These are phyloP conservation scores for Ia io DNA, from an alignment of 2,113 vertebrate genomes.

Conservation along the genomic window DNA sequence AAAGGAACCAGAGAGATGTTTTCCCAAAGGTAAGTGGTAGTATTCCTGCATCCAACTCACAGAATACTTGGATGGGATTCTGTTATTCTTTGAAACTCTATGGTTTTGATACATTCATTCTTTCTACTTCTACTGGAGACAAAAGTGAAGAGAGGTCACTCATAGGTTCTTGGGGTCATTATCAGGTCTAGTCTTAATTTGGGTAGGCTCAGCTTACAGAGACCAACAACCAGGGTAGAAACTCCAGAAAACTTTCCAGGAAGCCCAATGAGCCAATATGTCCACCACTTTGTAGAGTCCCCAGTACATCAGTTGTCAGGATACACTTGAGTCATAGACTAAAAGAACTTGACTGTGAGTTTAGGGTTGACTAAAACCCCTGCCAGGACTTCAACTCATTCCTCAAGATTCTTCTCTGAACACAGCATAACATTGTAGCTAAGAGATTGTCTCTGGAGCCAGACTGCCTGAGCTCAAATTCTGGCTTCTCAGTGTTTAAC, in stretches of 20 bases:
- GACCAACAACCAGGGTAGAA: background rate
- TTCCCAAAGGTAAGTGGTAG: slow-evolving; percentile 84
- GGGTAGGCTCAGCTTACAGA: background rate
- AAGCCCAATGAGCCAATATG: background rate
- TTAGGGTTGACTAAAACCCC: background rate
- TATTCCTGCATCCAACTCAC: background rate
- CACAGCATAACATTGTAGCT: background rate
- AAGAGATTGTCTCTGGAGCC: background rate
- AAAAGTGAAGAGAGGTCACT: background rate
- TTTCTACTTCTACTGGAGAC: background rate
- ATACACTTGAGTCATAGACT: background rate
- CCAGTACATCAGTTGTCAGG: background rate
- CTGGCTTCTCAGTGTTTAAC: background rate
- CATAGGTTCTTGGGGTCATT: background rate
- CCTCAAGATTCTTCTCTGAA: background rate
- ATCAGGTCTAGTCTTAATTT: background rate
- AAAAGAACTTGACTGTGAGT: background rate
- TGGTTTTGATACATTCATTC: background rate
- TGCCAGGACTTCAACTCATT: background rate
- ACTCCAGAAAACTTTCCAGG: background rate
- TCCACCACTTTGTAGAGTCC: background rate
- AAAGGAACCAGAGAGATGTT: slow-evolving; percentile 90
- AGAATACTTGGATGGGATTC: background rate
- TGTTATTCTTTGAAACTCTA: background rate
- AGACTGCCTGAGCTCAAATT: background rate